Percentiles rank a stretch among this genome's conserved stretches.
Conservation (phyloP, 2,113 vertebrate genomes). For the Podarcis raffonei region DNA sequence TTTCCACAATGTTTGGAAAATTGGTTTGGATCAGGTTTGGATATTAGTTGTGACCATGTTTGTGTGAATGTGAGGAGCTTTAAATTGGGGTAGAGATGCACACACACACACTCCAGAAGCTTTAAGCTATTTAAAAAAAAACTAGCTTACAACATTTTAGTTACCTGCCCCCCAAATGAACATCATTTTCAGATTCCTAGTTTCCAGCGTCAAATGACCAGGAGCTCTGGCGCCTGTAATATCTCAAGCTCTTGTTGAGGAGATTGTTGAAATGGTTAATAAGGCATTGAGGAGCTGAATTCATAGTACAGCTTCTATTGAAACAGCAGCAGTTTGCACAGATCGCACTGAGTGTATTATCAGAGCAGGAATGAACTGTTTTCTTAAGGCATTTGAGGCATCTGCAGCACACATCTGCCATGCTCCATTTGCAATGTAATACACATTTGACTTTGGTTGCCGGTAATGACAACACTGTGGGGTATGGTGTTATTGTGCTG, state of each 20-base stretch:
- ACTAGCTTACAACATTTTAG: background rate
- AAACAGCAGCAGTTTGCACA: background rate
- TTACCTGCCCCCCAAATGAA: background rate
- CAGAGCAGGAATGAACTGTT: background rate
- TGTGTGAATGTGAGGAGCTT: background rate
- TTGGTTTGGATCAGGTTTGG: background rate
- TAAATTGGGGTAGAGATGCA: background rate
- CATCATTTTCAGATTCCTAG: background rate
- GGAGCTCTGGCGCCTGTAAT: too few relatives aligned
- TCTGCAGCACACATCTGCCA: background rate
- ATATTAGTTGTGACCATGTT: too few relatives aligned
- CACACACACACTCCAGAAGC: background rate
- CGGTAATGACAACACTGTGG: background rate
- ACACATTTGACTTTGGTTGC: background rate
- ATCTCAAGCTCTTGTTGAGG: background rate
- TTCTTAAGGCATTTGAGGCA: background rate
- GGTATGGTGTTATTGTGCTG: background rate
- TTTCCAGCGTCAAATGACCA: background rate
- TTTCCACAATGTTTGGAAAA: fast-evolving
- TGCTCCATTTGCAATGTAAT: background rate
- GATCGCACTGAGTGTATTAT: background rate
- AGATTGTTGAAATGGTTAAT: background rate
- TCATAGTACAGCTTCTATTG: background rate
- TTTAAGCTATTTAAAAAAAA: background rate
- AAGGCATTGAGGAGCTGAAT: background rate